A percentile compares a stretch with the other conserved stretches of the same genome.
These are phyloP conservation scores for Lordiphosa fenestrarum DNA, from an alignment of 2,888 invertebrate species.

Conservation along the genomic window DNA sequence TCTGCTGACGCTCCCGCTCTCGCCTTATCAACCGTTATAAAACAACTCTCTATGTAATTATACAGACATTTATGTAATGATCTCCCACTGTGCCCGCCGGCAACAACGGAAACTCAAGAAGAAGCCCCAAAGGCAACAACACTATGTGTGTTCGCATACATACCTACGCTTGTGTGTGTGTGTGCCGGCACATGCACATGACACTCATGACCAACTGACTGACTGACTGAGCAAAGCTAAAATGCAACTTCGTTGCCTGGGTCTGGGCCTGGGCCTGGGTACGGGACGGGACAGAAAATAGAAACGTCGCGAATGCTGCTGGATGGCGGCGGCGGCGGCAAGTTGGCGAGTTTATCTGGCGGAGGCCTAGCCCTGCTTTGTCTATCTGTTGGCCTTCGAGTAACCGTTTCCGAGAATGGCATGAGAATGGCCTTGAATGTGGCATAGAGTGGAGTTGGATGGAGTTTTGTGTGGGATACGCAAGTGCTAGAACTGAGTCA, in stretches of 20 bases:
- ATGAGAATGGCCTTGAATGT: slow-evolving; percentile 20
- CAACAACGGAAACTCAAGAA: too few species aligned
- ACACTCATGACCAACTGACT: slow-evolving; percentile 79
- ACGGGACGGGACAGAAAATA: slow-evolving; percentile 18
- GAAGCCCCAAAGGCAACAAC: too few species aligned
- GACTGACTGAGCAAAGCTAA: slow-evolving; percentile 69
- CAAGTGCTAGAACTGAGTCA: not conserved
- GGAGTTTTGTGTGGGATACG: slow-evolving; percentile 4
- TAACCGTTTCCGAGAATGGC: slow-evolving; percentile 10
- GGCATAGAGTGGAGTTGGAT: slow-evolving; percentile 2
- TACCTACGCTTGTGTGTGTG: slow-evolving; percentile 21
- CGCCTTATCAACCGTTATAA: too few species aligned
- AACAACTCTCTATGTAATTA: too few species aligned
- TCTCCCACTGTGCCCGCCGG: too few species aligned
- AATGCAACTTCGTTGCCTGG: slow-evolving; percentile 31
- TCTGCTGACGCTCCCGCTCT: too few species aligned
- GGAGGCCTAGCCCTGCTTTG: slow-evolving; percentile 21
- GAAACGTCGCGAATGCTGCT: slow-evolving; percentile 25
- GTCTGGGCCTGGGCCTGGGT: slow-evolving; percentile 5
- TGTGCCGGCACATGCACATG: slow-evolving; percentile 47
- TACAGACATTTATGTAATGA: too few species aligned
- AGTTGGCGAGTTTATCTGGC: slow-evolving; percentile 2
- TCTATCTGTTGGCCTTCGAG: slow-evolving; percentile 20
- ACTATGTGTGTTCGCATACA: not conserved
- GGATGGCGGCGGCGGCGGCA: not conserved